These are phyloP conservation scores for Kryptolebias ocellatus DNA, from an alignment of 2,797 vertebrate genomes.

Conservation along the genomic window DNA sequence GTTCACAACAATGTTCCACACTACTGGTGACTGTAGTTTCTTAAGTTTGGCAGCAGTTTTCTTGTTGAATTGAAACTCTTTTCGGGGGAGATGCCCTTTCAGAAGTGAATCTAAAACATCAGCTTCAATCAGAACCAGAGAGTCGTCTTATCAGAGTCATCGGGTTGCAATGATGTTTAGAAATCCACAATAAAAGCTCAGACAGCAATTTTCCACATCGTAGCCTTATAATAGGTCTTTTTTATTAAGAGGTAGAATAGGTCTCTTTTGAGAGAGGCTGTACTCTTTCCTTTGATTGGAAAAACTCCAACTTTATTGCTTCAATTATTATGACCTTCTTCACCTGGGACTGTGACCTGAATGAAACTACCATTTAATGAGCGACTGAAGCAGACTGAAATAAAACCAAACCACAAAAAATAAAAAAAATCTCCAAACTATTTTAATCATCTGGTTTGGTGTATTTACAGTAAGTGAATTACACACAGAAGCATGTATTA, in stretches of 20 bases:
- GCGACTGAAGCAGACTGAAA: slow-evolving; percentile 9
- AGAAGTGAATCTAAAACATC: neutral
- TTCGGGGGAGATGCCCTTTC: neutral
- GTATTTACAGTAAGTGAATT: neutral
- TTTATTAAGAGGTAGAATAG: slow-evolving; percentile 13
- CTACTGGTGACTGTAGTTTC: neutral
- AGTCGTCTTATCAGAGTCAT: slow-evolving; percentile 2
- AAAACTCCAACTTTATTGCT: slow-evolving; percentile 26
- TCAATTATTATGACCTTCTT: slow-evolving; percentile 28
- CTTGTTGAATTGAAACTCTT: neutral
- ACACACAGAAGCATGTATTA: neutral
- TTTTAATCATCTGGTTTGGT: neutral
- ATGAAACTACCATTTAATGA: slow-evolving; percentile 8
- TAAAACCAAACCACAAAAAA: neutral
- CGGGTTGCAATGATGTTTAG: neutral
- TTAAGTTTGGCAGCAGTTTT: neutral
- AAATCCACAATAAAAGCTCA: slow-evolving; percentile 17
- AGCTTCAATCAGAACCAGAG: slow-evolving; percentile 4
- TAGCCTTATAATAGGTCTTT: slow-evolving; percentile 13
- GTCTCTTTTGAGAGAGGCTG: neutral
- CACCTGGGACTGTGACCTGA: slow-evolving; percentile 11
- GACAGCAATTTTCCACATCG: neutral
- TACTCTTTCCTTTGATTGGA: slow-evolving; percentile 9
- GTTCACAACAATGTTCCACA: neutral
- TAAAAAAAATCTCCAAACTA: neutral